Conservation (phyloP, 2,888 invertebrate species). For the Agonopterix arenella region DNA sequence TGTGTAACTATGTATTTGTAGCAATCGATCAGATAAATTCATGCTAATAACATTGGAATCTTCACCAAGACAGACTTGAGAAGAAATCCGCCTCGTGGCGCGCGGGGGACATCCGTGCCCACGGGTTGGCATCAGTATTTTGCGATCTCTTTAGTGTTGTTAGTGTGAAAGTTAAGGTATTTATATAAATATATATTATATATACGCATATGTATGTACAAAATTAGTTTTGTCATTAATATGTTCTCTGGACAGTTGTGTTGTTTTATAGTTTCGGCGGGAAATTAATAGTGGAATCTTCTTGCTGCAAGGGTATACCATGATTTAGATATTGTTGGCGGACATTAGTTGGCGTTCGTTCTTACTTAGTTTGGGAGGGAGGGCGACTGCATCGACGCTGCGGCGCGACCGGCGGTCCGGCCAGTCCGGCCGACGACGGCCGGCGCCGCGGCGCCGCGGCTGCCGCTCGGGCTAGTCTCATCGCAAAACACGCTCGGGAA, state of each 20-base stretch:
- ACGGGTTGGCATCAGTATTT: constrained; percentile 2
- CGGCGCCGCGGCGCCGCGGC: constrained; percentile 10
- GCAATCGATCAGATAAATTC: constrained; percentile 15
- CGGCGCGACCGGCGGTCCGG: background rate
- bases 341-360: constrained; percentile 53
- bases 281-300: constrained; percentile 56
- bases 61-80: constrained; percentile 1
- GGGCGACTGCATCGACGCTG: constrained; percentile 11
- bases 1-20: constrained; percentile 43
- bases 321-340: constrained; percentile 62
- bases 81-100: background rate
- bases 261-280: constrained; percentile 62
- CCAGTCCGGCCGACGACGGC: background rate
- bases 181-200: constrained; percentile 16
- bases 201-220: constrained; percentile 46
- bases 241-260: constrained; percentile 46
- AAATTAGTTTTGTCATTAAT: constrained; percentile 55
- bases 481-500: constrained; percentile 54
- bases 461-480: constrained; percentile 42
- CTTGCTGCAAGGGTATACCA: constrained; percentile 74
- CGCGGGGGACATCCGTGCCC: background rate
- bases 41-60: constrained; percentile 13
- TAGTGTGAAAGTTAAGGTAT: constrained; percentile 28
- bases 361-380: constrained; percentile 34
- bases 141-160: constrained; percentile 19